Base-by-base conservation (phyloP, 2,113 vertebrate species). In the Saccopteryx leptura region DNA sequence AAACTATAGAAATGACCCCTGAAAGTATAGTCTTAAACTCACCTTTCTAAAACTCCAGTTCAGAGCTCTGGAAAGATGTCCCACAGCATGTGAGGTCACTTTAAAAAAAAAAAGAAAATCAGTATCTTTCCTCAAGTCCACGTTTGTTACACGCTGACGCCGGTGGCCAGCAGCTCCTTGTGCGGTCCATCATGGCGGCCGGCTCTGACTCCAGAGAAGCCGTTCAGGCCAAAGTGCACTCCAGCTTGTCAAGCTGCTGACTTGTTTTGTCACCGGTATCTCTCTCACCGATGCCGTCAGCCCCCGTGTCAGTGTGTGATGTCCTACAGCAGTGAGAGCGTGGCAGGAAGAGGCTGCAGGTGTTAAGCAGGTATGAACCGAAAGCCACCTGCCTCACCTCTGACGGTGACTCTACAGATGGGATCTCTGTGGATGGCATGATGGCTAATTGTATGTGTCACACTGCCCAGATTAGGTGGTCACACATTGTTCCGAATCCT, bases 61-160 rank as follows among this genome's bases (percentile, higher is more conserved):
- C 60, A 85, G 21, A 71, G 21, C 48, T 94, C 81, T 71, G 17
- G 72, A 86, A 85, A 83, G 39, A 58, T 79, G 31, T 28, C 71
- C 79, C 75, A 75, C 87, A 88, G 82, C 66, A 80, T 21, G 86
- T 68, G n/a, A 83, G 84, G 60, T 96, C 60, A 80, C 80, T 88
- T 74, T 31, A n/a, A 18, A 1, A 14, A 52, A 61, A 94, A 83
- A 90, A 94, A 83, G 86, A 71, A 46, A 52, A 52, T 79, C 92
- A 88, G 56, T 89, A 74, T 3, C 18, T 71, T 15, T 69, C 86
- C 65, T 54, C 46, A 75, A 89, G 71, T 76, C 23, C 60, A 81
- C 60, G 61, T 54, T 66, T 95, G 91, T 94, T 50, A 79, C 33
- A 61, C 14, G 87, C 28, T 17, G 5, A n/a, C 26, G 26, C 66